Evolutionary conservation across 1,140 invertebrate genomes (phyloP).

Genomic region (Heliconius hewitsoni): DNA sequence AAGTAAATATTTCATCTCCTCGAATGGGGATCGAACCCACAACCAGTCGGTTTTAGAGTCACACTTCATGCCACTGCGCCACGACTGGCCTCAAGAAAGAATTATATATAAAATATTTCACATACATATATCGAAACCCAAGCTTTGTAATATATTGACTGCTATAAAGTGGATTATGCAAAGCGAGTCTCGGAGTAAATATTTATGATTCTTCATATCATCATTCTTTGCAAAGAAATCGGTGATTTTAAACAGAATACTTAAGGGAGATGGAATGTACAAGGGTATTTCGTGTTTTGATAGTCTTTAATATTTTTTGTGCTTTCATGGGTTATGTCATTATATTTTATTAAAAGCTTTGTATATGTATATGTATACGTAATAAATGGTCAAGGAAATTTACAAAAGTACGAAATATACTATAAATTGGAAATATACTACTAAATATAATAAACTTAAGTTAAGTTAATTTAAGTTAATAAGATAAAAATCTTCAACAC

Average conservation of each 20-base stretch:
- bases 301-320: background rate
- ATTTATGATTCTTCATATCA: constrained; percentile 11
- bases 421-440: too few relatives aligned
- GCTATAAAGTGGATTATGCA: constrained; percentile 15
- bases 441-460: too few relatives aligned
- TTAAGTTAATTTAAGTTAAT: too few relatives aligned
- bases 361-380: background rate
- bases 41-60: too few relatives aligned
- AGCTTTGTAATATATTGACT: constrained; percentile 14
- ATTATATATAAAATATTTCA: background rate
- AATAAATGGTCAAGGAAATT: background rate
- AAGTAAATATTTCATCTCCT: too few relatives aligned
- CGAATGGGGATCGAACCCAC: too few relatives aligned
- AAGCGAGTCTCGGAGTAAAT: constrained; percentile 1
- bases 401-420: too few relatives aligned
- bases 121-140: constrained; percentile 6
- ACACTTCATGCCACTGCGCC: too few relatives aligned
- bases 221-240: background rate
- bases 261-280: background rate
- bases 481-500: too few relatives aligned
- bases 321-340: background rate
- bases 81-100: background rate
- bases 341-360: background rate
- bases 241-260: constrained; percentile 6
- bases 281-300: constrained; percentile 3